Evolutionary conservation across 2,797 vertebrate species (phyloP), one percentile per base, ranked within the genome.

Genomic region (Micropoecilia bifurca): DNA sequence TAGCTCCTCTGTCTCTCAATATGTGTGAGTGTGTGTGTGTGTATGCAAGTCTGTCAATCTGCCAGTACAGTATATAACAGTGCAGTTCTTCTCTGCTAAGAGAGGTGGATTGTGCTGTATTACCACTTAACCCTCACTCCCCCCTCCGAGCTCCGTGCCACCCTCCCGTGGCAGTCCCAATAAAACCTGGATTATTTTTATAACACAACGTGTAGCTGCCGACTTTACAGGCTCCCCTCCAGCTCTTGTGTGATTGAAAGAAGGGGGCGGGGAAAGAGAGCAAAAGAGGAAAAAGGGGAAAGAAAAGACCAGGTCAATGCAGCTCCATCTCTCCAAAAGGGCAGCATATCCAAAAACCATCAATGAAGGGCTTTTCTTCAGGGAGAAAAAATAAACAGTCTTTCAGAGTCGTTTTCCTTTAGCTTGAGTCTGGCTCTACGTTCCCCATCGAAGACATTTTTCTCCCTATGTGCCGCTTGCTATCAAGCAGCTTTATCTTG

Each of bases 181-280:
- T 95, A 95, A 96, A 96, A 94, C 87, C 80, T 81, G 92, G 94
- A 95, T 96, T 96, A 95, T 96, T 96, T 95, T 94, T 93, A 92
- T 93, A 94, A 91, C 84, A 81, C 82, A 87, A 90, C 85, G 82
- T 90, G 86, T 86, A 82, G 90, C 90, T 93, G 87, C 93, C 92
- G 94, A 94, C 92, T 95, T 95, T 93, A 94, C 91, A 93, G 92
- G 93, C 89, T 83, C 84, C 83, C 82, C 85, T 83, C 86, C 79
- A 85, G 88, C 90, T 80, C 79, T 87, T 79, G 82, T 85, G 80
- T 83, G 89, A 84, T 79, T 76, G 73, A 82, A 69, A 84, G 75
- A 47, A 45, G 33, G 12, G 68, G 33, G 50, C 16, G 53, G 57
- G 50, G 8, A 7, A 55, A 55, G 81, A 0, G 10, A 18, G 20